Conservation (phyloP, 2,797 vertebrate species). For the Amblyraja radiata region DNA sequence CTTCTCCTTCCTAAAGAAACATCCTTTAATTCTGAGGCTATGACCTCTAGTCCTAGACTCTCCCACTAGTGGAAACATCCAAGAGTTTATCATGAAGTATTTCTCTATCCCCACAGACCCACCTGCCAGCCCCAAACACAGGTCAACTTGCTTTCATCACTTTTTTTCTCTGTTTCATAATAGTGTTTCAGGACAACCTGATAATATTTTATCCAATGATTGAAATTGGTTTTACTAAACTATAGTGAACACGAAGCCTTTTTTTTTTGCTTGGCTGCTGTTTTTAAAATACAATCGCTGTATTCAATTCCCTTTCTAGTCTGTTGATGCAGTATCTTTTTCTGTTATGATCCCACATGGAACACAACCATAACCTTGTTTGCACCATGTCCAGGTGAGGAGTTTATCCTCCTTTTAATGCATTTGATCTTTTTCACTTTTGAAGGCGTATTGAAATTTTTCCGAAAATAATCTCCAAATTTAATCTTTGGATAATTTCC, state of each 20-base stretch:
- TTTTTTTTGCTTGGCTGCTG: neutral
- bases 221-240: neutral
- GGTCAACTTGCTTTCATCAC: neutral
- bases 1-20: no score
- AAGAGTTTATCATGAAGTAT: no score
- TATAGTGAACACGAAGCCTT: neutral
- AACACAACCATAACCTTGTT: neutral
- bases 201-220: neutral
- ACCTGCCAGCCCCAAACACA: neutral
- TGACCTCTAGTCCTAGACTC: no score
- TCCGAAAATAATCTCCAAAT: neutral
- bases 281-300: neutral
- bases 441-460: neutral
- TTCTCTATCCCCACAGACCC: neutral
- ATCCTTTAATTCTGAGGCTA: no score
- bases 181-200: neutral
- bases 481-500: neutral
- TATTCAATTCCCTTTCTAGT: neutral
- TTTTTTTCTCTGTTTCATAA: neutral
- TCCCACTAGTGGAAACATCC: no score
- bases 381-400: neutral
- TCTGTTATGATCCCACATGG: neutral
- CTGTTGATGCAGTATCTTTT: neutral
- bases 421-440: neutral
- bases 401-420: neutral